phyloP scores from a whole-genome alignment of 2,888 invertebrate genomes.

The Caprella mutica region DNA sequence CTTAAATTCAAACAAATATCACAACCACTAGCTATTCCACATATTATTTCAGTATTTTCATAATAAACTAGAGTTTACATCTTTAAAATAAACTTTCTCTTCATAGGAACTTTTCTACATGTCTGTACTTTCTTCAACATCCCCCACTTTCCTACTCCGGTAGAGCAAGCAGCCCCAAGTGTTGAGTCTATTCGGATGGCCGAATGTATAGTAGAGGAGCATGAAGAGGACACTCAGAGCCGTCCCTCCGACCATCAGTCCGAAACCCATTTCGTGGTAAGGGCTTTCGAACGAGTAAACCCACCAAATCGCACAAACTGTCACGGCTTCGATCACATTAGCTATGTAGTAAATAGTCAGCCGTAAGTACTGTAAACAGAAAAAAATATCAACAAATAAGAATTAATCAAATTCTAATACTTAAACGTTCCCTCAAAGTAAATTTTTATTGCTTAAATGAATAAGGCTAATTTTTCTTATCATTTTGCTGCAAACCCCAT shows the following conservation, averaged over 20 bases:
- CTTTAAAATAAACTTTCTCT: too few species aligned
- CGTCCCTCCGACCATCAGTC: slow-evolving; percentile 19
- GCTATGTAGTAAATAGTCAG: slow-evolving; percentile 21
- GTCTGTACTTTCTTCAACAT: background rate
- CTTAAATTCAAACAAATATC: too few species aligned
- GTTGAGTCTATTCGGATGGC: slow-evolving; percentile 18
- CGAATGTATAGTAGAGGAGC: slow-evolving; percentile 19
- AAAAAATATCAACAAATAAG: background rate
- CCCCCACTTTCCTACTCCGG: background rate
- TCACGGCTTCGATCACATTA: slow-evolving; percentile 20
- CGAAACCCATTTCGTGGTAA: slow-evolving; percentile 20
- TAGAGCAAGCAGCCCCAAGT: slow-evolving; percentile 15
- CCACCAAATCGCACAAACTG: slow-evolving; percentile 22
- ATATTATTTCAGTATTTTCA: too few species aligned
- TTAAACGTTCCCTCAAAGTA: background rate
- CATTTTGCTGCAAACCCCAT: too few species aligned
- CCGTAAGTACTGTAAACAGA: slow-evolving; percentile 20
- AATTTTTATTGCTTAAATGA: background rate
- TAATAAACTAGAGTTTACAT: too few species aligned
- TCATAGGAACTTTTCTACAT: too few species aligned
- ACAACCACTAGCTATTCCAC: too few species aligned
- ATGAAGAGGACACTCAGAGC: slow-evolving; percentile 17
- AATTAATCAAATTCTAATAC: background rate
- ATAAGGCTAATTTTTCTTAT: too few species aligned
- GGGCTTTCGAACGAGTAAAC: slow-evolving; percentile 9